These are phyloP conservation scores for Diplolepis rosae DNA, from an alignment of 2,888 invertebrate genomes.

Conservation along the genomic window DNA sequence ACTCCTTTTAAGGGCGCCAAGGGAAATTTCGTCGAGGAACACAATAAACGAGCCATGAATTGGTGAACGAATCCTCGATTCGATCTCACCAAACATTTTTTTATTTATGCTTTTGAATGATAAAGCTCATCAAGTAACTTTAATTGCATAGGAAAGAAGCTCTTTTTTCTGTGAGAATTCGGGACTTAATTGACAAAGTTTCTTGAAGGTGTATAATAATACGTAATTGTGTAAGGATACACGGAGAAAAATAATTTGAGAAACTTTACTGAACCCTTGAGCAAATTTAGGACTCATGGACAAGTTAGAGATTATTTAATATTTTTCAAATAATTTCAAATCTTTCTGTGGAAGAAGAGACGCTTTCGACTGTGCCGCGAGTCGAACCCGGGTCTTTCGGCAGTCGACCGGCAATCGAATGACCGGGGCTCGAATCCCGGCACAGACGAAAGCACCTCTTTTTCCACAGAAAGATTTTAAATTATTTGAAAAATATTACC, in stretches of 20 bases:
- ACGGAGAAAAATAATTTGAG: too few species aligned
- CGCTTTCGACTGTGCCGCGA: too few species aligned
- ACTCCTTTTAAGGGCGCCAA: conserved; percentile 22
- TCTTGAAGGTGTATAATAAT: background rate
- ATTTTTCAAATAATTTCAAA: background rate
- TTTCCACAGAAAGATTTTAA: too few species aligned
- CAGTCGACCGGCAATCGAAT: too few species aligned
- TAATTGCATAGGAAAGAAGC: conserved; percentile 7
- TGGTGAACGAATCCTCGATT: conserved; percentile 19
- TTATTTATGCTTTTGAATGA: background rate
- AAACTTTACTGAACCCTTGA: too few species aligned
- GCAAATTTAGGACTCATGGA: too few species aligned
- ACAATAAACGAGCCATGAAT: conserved; percentile 27
- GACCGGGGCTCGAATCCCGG: too few species aligned
- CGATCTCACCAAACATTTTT: background rate
- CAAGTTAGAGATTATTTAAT: background rate
- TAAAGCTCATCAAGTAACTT: conserved; percentile 14
- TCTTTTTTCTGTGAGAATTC: background rate
- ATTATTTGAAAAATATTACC: too few species aligned
- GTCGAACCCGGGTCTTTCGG: too few species aligned
- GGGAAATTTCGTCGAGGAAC: conserved; percentile 20
- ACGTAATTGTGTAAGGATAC: background rate
- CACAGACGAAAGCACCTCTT: too few species aligned
- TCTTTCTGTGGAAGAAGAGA: too few species aligned
- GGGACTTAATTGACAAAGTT: conserved; percentile 7